Evolutionary conservation across 2,797 vertebrate genomes (phyloP).

Genomic region (Brachymystax lenok): DNA sequence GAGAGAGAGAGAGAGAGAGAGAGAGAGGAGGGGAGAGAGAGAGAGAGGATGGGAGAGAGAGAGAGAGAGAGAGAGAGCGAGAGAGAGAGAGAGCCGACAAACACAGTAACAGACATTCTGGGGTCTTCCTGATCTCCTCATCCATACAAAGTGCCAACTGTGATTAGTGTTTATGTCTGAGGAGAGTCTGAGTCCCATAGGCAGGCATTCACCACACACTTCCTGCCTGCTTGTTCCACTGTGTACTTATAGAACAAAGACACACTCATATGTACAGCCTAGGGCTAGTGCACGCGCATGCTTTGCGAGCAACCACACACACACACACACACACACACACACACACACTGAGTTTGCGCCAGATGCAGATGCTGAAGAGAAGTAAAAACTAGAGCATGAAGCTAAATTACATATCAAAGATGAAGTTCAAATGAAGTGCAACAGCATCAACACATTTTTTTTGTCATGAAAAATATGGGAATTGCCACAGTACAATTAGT

Average conservation of each 20-base stretch:
- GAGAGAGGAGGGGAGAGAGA: not conserved
- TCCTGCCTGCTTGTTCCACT: conserved; percentile 3
- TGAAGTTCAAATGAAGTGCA: not conserved
- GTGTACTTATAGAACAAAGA: not conserved
- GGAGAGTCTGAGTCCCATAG: conserved; percentile 9
- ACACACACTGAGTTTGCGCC: not conserved
- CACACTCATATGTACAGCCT: conserved; percentile 8
- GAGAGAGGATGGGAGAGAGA: too few relatives aligned
- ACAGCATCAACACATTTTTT: too few relatives aligned
- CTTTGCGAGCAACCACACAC: not conserved
- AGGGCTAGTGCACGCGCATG: not conserved
- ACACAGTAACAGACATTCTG: not conserved
- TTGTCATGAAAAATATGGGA: too few relatives aligned
- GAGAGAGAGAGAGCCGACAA: not conserved
- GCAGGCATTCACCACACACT: conserved; percentile 23
- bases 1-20: not conserved
- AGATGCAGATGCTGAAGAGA: not conserved
- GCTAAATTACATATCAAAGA: not conserved
- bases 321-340: conserved; percentile 6
- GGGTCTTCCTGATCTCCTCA: conserved; percentile 1
- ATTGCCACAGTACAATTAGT: too few relatives aligned
- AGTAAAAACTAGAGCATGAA: conserved; percentile 5
- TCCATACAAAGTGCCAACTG: conserved; percentile 53
- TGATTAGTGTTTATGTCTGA: conserved; percentile 35
- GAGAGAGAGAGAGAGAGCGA: conserved; percentile 10